These are phyloP conservation scores for Lagopus muta DNA, from an alignment of 2,113 vertebrate species.

Conservation along the genomic window DNA sequence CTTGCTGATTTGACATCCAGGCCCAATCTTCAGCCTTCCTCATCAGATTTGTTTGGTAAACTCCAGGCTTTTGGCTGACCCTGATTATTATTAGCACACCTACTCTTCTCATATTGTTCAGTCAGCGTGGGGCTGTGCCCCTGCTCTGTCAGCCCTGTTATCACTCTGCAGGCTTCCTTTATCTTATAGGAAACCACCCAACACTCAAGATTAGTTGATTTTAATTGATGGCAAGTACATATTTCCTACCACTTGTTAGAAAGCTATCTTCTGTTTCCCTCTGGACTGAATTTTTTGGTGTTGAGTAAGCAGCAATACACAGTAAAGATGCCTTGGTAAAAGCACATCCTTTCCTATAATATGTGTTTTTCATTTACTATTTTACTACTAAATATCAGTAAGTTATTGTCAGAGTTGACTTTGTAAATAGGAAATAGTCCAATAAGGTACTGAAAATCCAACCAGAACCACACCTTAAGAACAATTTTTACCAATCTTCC, in stretches of 20 bases:
- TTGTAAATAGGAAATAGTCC: background rate
- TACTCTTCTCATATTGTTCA: background rate
- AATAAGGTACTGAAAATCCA: background rate
- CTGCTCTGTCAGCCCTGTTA: background rate
- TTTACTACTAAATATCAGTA: background rate
- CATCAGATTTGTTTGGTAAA: background rate
- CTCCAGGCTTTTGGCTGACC: background rate
- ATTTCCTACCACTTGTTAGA: background rate
- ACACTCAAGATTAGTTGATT: background rate
- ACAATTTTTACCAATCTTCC: background rate
- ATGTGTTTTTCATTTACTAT: background rate
- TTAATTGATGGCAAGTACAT: background rate
- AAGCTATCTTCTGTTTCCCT: background rate
- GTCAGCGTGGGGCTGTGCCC: background rate
- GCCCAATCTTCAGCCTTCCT: background rate
- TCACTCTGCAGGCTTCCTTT: fast-evolving
- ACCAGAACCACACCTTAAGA: background rate
- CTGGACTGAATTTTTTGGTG: background rate
- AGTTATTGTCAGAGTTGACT: background rate
- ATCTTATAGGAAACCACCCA: background rate
- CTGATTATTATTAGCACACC: background rate
- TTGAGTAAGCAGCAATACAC: background rate
- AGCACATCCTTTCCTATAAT: background rate
- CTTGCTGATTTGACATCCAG: background rate
- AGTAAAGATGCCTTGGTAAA: background rate